Evolutionary conservation across 2,888 invertebrate species (phyloP), one percentile per base, ranked within the genome.

Genomic region (Minunthozetes semirufus): DNA sequence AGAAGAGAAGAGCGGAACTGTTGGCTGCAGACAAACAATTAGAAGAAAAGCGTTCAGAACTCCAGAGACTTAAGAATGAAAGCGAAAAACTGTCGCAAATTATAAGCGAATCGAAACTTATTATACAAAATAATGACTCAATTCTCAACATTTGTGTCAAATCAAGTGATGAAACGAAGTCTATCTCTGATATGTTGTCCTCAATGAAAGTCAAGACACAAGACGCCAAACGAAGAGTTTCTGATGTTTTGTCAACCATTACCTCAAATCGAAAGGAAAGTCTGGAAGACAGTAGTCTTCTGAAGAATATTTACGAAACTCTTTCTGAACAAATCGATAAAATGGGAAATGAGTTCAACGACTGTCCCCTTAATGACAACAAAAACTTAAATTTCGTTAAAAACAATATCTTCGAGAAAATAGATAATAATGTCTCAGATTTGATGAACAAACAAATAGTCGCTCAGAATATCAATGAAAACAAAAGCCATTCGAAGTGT

Each of bases 1-100:
- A 87, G 87, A 81, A 88, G 79, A 82, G 84, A 78, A 83, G 85
- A 75, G 85, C 85, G 76, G 84, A 84, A 33, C 56, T 50, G n/a
- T 19, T 33, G 59, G 17, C 19, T 25, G 59, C 70, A 33, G 74
- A 74, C 38, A 17, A 56, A 19, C 78, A 86, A 85, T 77, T 85
- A 85, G 77, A 9, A 25, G 61, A 61, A 61, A 61, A 61, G 17
- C 27, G 61, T 15, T 61, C 25, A 27, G 61, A 61, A 61, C 25
- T 61, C 17, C 25, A 61, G 9, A 27, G 29, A 29, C 61, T 61
- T n/a, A 61, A 81, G 80, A 78, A 85, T 86, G 82, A 83, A 85
- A 76, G 84, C 85, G 78, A 84, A 85, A 76, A 76, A 38, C n/a
- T 74, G 19, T n/a, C 25, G 53, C 50, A 38, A 15, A 59, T 74